A percentile compares a stretch with the other conserved stretches of the same genome.
Evolutionary conservation across 2,888 invertebrate genomes (phyloP).

Genomic region (Drosophila ezoana): DNA sequence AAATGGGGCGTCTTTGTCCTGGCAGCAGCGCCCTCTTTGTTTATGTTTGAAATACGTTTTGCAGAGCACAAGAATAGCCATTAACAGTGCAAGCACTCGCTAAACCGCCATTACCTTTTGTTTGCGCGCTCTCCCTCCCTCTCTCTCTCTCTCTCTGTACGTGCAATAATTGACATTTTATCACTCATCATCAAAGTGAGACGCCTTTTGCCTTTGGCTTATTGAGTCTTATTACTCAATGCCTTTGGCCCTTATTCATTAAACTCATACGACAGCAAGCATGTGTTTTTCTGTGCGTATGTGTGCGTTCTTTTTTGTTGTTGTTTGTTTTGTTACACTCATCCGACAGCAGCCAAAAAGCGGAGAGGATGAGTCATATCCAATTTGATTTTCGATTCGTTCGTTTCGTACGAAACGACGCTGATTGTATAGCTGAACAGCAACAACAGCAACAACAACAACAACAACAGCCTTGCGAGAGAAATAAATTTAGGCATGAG

Average conservation of each 20-base stretch:
- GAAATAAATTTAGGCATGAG: conserved; percentile 60
- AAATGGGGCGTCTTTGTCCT: conserved; percentile 50
- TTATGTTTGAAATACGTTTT: conserved; percentile 29
- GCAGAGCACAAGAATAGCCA: conserved; percentile 17
- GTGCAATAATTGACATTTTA: conserved; percentile 44
- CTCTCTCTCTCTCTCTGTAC: conserved; percentile 3
- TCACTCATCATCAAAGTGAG: conserved; percentile 25
- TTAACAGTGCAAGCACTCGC: conserved; percentile 9
- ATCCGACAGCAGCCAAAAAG: conserved; percentile 22
- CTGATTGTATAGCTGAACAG: conserved; percentile 65
- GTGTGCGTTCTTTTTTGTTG: conserved; percentile 26
- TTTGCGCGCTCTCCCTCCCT: background rate
- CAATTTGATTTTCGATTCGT: conserved; percentile 69
- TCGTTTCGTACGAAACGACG: conserved; percentile 73
- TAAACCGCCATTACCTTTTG: conserved; percentile 3
- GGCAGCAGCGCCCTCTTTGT: conserved; percentile 36
- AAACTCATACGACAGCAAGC: background rate
- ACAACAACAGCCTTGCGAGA: conserved; percentile 34
- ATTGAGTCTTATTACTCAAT: background rate
- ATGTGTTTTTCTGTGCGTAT: conserved; percentile 10
- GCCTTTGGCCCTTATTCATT: conserved; percentile 31
- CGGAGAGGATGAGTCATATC: conserved; percentile 70
- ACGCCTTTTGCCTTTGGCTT: conserved; percentile 25
- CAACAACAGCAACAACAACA: conserved; percentile 32
- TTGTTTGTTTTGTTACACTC: conserved; percentile 47